phyloP scores from a whole-genome alignment of 53 echinoderm and acorn worm genomes.

The Hippasteria phrygiana region DNA sequence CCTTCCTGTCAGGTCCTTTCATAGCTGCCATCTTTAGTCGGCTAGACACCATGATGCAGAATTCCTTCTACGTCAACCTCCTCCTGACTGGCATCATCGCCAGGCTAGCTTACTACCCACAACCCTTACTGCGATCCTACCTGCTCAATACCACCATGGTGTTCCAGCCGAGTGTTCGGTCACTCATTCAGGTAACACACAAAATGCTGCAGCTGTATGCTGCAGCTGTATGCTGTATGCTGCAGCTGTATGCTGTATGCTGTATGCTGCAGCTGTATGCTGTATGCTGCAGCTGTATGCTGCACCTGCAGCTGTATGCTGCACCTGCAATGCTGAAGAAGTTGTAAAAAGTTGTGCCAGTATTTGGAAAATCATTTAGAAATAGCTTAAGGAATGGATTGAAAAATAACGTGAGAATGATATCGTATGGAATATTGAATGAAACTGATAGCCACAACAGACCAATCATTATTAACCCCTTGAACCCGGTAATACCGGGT shows the following conservation, averaged over 20 bases:
- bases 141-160: slow-evolving; percentile 98
- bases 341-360: no score
- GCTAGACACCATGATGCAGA: slow-evolving; percentile 96
- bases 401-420: no score
- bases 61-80: slow-evolving; percentile 93
- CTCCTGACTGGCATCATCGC: slow-evolving; percentile 91
- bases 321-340: no score
- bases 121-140: slow-evolving; percentile 91
- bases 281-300: neutral
- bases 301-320: no score
- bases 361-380: no score
- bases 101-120: slow-evolving; percentile 94
- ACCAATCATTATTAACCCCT: no score
- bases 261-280: neutral
- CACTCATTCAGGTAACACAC: slow-evolving; percentile 83
- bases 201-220: neutral
- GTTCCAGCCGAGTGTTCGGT: slow-evolving; percentile 95
- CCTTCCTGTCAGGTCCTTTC: slow-evolving; percentile 82
- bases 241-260: no score
- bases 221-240: neutral
- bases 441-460: no score
- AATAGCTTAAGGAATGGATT: no score
- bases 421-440: no score
- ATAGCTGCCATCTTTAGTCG: slow-evolving; percentile 87
- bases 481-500: no score